Percentiles rank a stretch among this genome's conserved stretches.
phyloP scores from a whole-genome alignment of 2,888 invertebrate genomes.

The Ornithoptera priamus region DNA sequence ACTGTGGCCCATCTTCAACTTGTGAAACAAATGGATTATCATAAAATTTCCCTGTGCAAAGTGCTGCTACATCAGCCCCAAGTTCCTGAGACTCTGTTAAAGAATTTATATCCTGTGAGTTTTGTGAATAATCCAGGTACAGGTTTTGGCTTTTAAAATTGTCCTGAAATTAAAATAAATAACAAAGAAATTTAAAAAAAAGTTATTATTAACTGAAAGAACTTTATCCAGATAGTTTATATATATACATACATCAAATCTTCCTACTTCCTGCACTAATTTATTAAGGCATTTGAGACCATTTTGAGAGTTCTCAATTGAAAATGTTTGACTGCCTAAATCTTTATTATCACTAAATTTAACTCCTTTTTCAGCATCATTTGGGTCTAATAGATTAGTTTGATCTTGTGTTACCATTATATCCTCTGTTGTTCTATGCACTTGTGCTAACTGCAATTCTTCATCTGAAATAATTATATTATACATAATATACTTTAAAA shows the following conservation, averaged over 20 bases:
- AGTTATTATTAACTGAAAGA: background rate
- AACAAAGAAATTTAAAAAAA: background rate
- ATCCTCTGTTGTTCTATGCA: constrained; percentile 30
- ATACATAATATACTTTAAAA: no score
- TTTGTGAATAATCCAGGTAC: constrained; percentile 78
- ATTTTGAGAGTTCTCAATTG: constrained; percentile 46
- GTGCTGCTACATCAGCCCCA: constrained; percentile 72
- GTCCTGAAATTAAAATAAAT: constrained; percentile 17
- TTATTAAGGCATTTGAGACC: constrained; percentile 39
- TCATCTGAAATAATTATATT: constrained; percentile 29
- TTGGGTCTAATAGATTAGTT: constrained; percentile 2
- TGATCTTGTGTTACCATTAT: constrained; percentile 27
- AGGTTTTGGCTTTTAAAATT: constrained; percentile 62
- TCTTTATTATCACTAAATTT: constrained; percentile 29
- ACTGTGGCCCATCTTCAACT: constrained; percentile 19
- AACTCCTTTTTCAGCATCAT: constrained; percentile 11
- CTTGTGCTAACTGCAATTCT: constrained; percentile 33
- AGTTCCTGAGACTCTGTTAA: constrained; percentile 50
- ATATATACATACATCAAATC: constrained; percentile 52
- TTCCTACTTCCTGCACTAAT: constrained; percentile 46
- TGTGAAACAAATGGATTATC: constrained; percentile 64
- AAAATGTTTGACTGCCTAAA: constrained; percentile 60
- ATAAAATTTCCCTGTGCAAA: constrained; percentile 81
- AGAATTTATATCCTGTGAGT: constrained; percentile 49
- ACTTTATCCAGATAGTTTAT: background rate